Evolutionary conservation across 2,113 vertebrate species (phyloP).

Genomic region (Dasypus novemcinctus): DNA sequence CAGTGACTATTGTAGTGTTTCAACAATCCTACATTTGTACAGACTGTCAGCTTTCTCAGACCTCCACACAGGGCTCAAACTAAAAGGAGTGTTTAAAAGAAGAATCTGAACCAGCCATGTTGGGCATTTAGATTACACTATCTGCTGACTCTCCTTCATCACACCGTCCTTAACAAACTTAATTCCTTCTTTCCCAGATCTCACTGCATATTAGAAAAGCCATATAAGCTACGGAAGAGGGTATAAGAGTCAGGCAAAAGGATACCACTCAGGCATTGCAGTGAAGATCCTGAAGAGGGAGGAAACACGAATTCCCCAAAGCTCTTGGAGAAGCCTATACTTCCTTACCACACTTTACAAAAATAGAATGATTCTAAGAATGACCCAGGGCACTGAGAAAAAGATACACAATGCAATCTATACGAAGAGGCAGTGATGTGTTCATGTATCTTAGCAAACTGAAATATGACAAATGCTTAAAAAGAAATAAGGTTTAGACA

Average conservation of each 20-base stretch:
- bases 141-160: background rate
- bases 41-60: fast-evolving
- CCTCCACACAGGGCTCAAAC: background rate
- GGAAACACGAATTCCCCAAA: background rate
- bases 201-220: background rate
- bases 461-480: background rate
- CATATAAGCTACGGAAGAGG: fast-evolving
- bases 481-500: background rate
- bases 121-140: background rate
- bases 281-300: background rate
- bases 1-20: background rate
- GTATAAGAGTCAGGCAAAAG: background rate
- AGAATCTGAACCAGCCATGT: background rate
- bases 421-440: background rate
- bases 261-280: background rate
- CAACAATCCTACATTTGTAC: background rate
- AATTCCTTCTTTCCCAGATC: background rate
- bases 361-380: background rate
- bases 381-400: background rate
- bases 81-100: background rate
- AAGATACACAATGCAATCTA: background rate
- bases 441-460: background rate
- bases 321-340: background rate
- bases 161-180: background rate
- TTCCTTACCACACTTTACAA: background rate